These are phyloP conservation scores for Forbesichthys agassizii DNA, from an alignment of 2,113 vertebrate genomes.

Conservation along the genomic window DNA sequence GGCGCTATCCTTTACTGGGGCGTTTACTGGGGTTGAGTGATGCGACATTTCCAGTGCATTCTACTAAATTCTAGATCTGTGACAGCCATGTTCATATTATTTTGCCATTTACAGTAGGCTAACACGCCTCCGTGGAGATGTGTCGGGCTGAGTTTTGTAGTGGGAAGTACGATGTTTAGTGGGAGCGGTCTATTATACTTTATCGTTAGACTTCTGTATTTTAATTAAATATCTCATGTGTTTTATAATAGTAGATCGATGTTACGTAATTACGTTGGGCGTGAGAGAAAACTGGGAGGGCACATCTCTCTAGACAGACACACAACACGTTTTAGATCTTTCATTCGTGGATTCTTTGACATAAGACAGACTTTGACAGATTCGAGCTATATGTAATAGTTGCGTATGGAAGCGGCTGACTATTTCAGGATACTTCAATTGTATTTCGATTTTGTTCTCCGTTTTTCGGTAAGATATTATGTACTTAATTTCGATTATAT, in stretches of 20 bases:
- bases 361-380: not conserved
- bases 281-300: not conserved
- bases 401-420: not conserved
- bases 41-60: not conserved
- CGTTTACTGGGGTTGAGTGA: not conserved
- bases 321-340: not conserved
- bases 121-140: not conserved
- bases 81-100: conserved; percentile 57
- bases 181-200: not conserved
- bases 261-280: conserved; percentile 52
- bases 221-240: conserved; percentile 19
- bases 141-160: not conserved
- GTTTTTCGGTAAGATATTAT: conserved; percentile 27
- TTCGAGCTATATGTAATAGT: no score
- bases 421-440: not conserved
- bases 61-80: not conserved
- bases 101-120: not conserved
- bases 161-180: not conserved
- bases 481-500: not conserved
- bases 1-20: not conserved
- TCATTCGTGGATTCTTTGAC: conserved; percentile 39
- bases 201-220: not conserved
- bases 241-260: conserved; percentile 24
- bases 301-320: not conserved
- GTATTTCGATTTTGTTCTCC: not conserved